Evolutionary conservation across 2,797 vertebrate species (phyloP).

Genomic region (Enteromius thamalakanensis): DNA sequence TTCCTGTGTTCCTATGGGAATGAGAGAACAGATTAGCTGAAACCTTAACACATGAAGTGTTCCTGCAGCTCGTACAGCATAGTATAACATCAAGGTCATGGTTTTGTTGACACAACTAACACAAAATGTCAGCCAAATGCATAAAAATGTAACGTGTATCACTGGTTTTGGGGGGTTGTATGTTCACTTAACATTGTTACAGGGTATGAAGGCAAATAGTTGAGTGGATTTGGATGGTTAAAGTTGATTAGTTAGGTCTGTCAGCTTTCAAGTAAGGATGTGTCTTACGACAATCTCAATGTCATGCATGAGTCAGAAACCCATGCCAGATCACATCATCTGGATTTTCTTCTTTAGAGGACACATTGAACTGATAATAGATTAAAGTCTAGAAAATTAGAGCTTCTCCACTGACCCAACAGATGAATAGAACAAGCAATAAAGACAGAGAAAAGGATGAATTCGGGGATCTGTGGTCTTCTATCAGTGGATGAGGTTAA

Average conservation of each 20-base stretch:
- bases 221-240: background rate
- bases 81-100: background rate
- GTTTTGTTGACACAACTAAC: background rate
- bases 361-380: conserved; percentile 47
- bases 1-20: conserved; percentile 90
- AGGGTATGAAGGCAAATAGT: background rate
- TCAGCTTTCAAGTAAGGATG: background rate
- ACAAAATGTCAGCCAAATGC: background rate
- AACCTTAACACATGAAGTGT: background rate
- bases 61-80: background rate
- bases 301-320: background rate
- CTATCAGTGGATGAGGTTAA: conserved; percentile 62
- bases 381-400: conserved; percentile 54
- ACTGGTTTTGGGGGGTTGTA: background rate
- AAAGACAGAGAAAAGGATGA: conserved; percentile 55
- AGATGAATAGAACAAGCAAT: conserved; percentile 48
- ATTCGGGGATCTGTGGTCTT: conserved; percentile 38
- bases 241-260: conserved; percentile 4
- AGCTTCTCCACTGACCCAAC: conserved; percentile 28
- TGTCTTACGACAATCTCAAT: background rate
- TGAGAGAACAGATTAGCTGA: background rate
- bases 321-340: background rate
- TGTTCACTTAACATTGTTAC: background rate
- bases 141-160: background rate
- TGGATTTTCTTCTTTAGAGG: conserved; percentile 7